Evolutionary conservation across 2,797 vertebrate genomes (phyloP), one percentile per base, ranked within the genome.

Genomic region (Myoxocephalus aenaeus): DNA sequence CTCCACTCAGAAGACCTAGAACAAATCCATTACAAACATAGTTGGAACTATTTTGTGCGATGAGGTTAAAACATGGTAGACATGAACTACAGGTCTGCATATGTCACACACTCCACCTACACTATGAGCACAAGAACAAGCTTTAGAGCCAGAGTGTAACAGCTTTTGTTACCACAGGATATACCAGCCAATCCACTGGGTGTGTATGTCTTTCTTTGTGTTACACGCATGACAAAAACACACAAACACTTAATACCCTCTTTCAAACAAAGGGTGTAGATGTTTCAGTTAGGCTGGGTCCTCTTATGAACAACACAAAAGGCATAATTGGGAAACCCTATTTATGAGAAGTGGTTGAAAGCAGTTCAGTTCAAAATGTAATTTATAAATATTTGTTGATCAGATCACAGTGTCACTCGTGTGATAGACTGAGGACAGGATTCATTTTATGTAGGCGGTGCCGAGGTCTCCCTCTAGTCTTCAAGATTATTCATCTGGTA

Each of bases 1-100:
- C 75, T 73, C 93, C 93, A 94, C 71, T 93, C 86, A 25, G 38
- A 57, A 2, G 94, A 93, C 1, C 94, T 94, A 59, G 2, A 75
- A 71, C 27, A 68, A 72, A 58, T 32, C 32, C 20, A 69, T 54
- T 54, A 44, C 7, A 17, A 42, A 63, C 4, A 22, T 9, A 17
- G 15, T 70, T 51, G 48, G 25, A 77, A 48, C 53, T 2, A 29
- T n/a, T 58, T 17, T 29, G 32, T 54, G 25, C 25, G 12, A 57
- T 36, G 7, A 54, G 14, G 15, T 51, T 27, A 25, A 76, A 70
- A 64, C 58, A 44, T 22, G 0, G 3, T 10, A 11, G 1, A 51
- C 32, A 64, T 36, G 38, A 48, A 51, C 2, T 2, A 7, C 11
- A 36, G 42, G 11, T 13, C 8, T 20, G 5, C 32, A 72, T 12